Percentiles rank a stretch among this genome's conserved stretches.
phyloP scores from a whole-genome alignment of 2,113 vertebrate genomes.

The Chaetura pelagica region DNA sequence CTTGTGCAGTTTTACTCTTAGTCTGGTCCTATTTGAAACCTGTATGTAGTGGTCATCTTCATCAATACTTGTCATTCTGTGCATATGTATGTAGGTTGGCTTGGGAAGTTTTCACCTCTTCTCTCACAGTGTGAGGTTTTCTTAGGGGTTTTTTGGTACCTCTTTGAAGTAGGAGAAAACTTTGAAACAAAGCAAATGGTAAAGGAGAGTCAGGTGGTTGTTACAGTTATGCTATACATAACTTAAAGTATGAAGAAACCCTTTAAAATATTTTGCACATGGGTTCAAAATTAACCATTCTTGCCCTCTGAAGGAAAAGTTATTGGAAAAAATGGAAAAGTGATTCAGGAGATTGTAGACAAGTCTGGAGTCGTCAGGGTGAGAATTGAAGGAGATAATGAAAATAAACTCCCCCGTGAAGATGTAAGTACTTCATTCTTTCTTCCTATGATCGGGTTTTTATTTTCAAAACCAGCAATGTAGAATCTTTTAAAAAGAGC shows the following conservation, averaged over 20 bases:
- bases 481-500: background rate
- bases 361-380: slow-evolving; percentile 88
- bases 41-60: background rate
- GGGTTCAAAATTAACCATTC: slow-evolving; percentile 51
- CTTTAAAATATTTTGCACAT: background rate
- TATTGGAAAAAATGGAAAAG: slow-evolving; percentile 89
- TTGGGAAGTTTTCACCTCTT: background rate
- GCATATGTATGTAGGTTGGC: background rate
- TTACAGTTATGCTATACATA: background rate
- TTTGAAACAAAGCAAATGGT: background rate
- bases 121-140: background rate
- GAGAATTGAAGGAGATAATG: slow-evolving; percentile 87
- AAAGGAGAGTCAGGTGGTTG: background rate
- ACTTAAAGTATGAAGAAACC: background rate
- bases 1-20: background rate
- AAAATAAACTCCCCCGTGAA: slow-evolving; percentile 85
- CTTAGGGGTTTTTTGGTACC: background rate
- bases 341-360: slow-evolving; percentile 89
- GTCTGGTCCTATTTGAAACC: background rate
- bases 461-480: background rate
- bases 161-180: background rate
- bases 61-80: background rate
- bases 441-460: background rate
- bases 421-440: slow-evolving; percentile 75
- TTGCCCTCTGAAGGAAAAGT: slow-evolving; percentile 83